phyloP scores from a whole-genome alignment of 2,797 vertebrate species.

The Spinus olivaceus region DNA sequence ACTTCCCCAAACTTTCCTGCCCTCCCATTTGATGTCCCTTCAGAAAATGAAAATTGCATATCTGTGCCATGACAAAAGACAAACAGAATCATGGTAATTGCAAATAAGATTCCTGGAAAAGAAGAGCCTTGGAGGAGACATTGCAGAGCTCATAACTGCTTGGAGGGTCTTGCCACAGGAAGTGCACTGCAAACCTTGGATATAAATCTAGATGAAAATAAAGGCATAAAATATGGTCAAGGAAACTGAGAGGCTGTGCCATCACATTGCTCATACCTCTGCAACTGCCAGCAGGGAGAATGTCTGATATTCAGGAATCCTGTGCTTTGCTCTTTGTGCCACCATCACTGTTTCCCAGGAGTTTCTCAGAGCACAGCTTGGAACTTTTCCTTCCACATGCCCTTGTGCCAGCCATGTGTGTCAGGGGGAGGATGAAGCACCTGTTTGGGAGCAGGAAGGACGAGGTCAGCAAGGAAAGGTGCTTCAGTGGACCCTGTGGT shows the following conservation, averaged over 20 bases:
- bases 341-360: background rate
- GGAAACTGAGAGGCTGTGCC: background rate
- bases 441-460: background rate
- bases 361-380: background rate
- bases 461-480: background rate
- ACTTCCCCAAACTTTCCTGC: background rate
- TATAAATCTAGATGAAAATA: background rate
- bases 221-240: background rate
- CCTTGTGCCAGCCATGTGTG: background rate
- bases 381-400: background rate
- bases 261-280: background rate
- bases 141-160: background rate
- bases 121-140: background rate
- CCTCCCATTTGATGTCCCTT: background rate
- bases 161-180: background rate
- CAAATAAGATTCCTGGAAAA: background rate
- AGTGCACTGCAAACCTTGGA: background rate
- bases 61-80: background rate
- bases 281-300: background rate
- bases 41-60: background rate
- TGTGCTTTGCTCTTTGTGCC: background rate
- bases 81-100: background rate
- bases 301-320: background rate
- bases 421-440: background rate
- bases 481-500: background rate